Conservation (phyloP, 2,888 invertebrate genomes). For the Epiperipatus broadwayi region DNA sequence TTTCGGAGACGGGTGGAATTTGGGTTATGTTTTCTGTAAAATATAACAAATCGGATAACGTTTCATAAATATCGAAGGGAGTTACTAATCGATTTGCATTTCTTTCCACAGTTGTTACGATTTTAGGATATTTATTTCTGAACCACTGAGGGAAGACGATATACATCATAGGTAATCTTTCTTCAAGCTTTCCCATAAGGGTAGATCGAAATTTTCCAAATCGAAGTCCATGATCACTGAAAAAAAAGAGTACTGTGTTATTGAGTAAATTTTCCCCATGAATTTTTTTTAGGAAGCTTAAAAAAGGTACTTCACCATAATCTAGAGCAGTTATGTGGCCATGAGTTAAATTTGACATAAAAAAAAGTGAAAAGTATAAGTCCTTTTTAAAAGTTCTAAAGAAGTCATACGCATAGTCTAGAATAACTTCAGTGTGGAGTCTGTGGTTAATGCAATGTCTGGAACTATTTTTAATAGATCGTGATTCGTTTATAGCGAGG, state of each 20-base stretch:
- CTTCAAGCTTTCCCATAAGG: slow-evolving; percentile 50
- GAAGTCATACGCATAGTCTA: slow-evolving; percentile 49
- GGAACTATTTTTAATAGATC: no score
- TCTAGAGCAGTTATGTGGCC: slow-evolving; percentile 60
- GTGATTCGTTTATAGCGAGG: slow-evolving; percentile 29
- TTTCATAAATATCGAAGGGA: slow-evolving; percentile 64
- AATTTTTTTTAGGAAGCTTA: slow-evolving; percentile 21
- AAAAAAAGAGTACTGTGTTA: slow-evolving; percentile 18
- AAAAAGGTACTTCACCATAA: slow-evolving; percentile 46
- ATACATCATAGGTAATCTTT: slow-evolving; percentile 60
- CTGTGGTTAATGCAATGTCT: slow-evolving; percentile 50
- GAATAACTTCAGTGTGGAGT: slow-evolving; percentile 45
- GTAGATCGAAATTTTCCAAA: slow-evolving; percentile 26
- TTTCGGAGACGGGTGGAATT: no score
- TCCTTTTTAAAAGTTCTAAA: slow-evolving; percentile 38
- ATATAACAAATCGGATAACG: slow-evolving; percentile 46
- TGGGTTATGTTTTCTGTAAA: slow-evolving; percentile 21
- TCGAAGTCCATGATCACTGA: slow-evolving; percentile 30
- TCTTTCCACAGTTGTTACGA: slow-evolving; percentile 43
- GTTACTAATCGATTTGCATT: slow-evolving; percentile 56
- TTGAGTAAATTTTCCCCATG: slow-evolving; percentile 15
- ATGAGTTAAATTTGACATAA: slow-evolving; percentile 63
- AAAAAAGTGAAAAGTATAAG: slow-evolving; percentile 59
- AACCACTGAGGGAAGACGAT: slow-evolving; percentile 53
- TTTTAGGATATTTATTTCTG: slow-evolving; percentile 39